Base-by-base conservation (phyloP, 1,140 invertebrate species). In the Stratiolaelaps scimitus region DNA sequence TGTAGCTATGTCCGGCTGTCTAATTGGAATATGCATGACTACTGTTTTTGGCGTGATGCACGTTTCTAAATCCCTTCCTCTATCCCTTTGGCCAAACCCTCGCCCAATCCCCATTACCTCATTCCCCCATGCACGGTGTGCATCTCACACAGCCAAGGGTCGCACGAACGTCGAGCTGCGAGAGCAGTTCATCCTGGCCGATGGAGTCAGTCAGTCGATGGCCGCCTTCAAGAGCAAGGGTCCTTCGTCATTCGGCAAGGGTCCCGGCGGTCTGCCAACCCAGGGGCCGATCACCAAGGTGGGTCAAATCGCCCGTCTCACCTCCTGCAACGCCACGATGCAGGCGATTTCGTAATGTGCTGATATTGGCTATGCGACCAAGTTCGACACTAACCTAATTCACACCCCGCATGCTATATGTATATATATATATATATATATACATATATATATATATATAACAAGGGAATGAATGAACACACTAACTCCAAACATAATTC, bases 131-230 rank as follows among this genome's bases (percentile, higher is more conserved):
- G 67, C 65, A 67, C 69, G 68, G 43, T 65, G 56, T 70, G 73
- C 34, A 40, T 40, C 34, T 40, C 10, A 40, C 34, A 40, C 83
- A 95, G 93, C 92, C 80, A 97, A 96, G 82, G 94, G 94, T 83
- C 86, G 93, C 80, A 98, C 94, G 76, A 98, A 97, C 82, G 90
- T 96, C 79, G 94, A 98, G 81, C 85, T 98, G 74, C 83, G 93
- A 72, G 93, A 98, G 80, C 90, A 96, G 82, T 97, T 97, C 81
- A 94, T 96, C 76, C 80, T 97, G 81, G 91, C 93, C 71, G 88
- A 94, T 77, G 92, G 92, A 74, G 92, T 95, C 69, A 93, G 89
- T 75, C 92, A 96, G 81, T 88, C 88, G 74, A 94, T 97, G 91
- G 87, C 91, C 72, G 88, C 89, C 71, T 96, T 97, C 83, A 87